A percentile compares a stretch with the other conserved stretches of the same genome.
These are phyloP conservation scores for Myopa testacea DNA, from an alignment of 2,888 invertebrate genomes.

Conservation along the genomic window DNA sequence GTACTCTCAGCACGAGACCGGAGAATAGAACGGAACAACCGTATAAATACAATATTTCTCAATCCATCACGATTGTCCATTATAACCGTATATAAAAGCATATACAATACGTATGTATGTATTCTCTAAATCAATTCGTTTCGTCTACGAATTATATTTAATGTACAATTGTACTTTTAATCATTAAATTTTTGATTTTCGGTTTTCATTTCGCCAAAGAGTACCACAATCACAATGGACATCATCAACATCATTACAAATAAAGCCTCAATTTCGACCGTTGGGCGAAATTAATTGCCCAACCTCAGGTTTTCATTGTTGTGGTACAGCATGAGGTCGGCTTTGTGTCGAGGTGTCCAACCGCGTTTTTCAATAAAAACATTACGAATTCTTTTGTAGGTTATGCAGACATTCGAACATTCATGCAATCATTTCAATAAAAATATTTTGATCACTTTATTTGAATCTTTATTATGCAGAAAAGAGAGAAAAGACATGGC, in stretches of 20 bases:
- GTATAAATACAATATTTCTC: too few species aligned
- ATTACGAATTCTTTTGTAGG: neutral
- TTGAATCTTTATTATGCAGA: neutral
- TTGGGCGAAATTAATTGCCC: constrained; percentile 21
- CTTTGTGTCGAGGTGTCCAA: constrained; percentile 47
- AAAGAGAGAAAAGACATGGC: too few species aligned
- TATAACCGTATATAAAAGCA: neutral
- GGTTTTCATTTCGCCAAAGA: neutral
- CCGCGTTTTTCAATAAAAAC: constrained; percentile 46
- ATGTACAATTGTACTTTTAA: constrained; percentile 30
- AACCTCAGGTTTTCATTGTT: constrained; percentile 7
- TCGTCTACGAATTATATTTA: constrained; percentile 11
- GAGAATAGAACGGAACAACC: too few species aligned
- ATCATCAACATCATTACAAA: constrained; percentile 1
- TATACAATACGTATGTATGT: neutral
- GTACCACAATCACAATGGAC: constrained; percentile 5
- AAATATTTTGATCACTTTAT: constrained; percentile 34
- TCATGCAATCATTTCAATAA: neutral
- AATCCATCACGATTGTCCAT: neutral
- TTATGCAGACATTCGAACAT: neutral
- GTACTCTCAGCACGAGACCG: neutral
- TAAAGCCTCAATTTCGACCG: constrained; percentile 21
- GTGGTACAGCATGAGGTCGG: neutral
- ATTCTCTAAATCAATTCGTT: constrained; percentile 21
- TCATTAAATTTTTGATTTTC: constrained; percentile 32